Evolutionary conservation across 2,888 invertebrate genomes (phyloP).

Genomic region (Himalopsyche anomala): DNA sequence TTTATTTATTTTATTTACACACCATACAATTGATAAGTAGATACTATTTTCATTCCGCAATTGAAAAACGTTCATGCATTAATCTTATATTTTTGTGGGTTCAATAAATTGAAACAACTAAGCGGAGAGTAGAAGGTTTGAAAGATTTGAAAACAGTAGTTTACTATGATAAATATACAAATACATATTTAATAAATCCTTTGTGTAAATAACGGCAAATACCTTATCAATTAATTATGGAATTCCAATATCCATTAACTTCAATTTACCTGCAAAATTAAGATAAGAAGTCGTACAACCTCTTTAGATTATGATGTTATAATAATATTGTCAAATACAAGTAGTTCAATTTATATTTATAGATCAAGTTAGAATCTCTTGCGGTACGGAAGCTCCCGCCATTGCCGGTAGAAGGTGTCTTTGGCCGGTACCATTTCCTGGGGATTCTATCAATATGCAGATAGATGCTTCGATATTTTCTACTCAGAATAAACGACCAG

Average conservation of each 20-base stretch:
- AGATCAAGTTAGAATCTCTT: conserved; percentile 3
- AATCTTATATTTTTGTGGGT: no score
- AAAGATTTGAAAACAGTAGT: no score
- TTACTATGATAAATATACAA: no score
- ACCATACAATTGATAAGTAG: no score
- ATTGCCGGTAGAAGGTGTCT: conserved; percentile 11
- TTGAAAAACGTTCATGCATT: no score
- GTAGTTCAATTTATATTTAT: conserved; percentile 23
- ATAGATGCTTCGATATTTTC: conserved; percentile 31
- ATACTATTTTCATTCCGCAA: no score
- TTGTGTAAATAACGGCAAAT: no score
- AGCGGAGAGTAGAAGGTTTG: no score
- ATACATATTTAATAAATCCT: no score
- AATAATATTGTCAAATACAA: background rate
- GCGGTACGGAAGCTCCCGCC: conserved; percentile 22
- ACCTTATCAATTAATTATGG: background rate
- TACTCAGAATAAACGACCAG: conserved; percentile 12
- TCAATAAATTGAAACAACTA: no score
- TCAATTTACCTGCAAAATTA: background rate
- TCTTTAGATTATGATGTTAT: background rate
- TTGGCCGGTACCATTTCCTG: conserved; percentile 9
- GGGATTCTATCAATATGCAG: conserved; percentile 34
- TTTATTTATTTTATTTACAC: no score
- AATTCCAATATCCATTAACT: background rate
- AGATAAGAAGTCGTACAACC: background rate